Percentiles rank a stretch among this genome's conserved stretches.
These are phyloP conservation scores for Caprella mutica DNA, from an alignment of 2,888 invertebrate species.

Conservation along the genomic window DNA sequence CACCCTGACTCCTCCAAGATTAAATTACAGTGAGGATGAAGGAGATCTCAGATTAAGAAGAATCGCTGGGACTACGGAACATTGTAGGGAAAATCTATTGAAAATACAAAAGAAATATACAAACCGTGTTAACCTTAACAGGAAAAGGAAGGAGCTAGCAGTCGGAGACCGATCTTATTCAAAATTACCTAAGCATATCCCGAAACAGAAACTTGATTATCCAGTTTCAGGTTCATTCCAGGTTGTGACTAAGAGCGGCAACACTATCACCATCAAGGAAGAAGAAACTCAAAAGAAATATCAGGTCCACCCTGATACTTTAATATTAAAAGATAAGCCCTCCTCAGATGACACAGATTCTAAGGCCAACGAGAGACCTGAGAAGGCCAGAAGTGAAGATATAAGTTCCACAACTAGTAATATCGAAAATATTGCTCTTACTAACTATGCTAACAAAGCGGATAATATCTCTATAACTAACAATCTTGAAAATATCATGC, in stretches of 20 bases:
- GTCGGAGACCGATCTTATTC: background rate
- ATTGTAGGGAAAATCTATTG: background rate
- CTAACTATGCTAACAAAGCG: too few relatives aligned
- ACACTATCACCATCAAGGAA: background rate
- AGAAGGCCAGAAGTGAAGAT: too few relatives aligned
- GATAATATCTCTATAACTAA: too few relatives aligned
- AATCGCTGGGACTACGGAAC: background rate
- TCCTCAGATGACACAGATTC: too few relatives aligned
- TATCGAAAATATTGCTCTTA: too few relatives aligned
- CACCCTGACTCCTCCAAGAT: background rate
- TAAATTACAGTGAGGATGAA: background rate
- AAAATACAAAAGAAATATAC: background rate
- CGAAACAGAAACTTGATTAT: background rate
- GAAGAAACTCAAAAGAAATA: background rate
- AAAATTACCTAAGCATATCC: background rate
- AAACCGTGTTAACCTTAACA: background rate
- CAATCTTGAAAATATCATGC: too few relatives aligned
- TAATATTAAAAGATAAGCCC: too few relatives aligned
- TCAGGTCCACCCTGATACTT: background rate
- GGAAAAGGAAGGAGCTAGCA: background rate
- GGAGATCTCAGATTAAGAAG: background rate
- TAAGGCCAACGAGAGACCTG: too few relatives aligned
- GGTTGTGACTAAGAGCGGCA: background rate
- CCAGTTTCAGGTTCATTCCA: background rate
- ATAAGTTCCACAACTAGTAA: too few relatives aligned